Conservation (phyloP, 2,888 invertebrate genomes). For the Sminthurinus aureus region DNA sequence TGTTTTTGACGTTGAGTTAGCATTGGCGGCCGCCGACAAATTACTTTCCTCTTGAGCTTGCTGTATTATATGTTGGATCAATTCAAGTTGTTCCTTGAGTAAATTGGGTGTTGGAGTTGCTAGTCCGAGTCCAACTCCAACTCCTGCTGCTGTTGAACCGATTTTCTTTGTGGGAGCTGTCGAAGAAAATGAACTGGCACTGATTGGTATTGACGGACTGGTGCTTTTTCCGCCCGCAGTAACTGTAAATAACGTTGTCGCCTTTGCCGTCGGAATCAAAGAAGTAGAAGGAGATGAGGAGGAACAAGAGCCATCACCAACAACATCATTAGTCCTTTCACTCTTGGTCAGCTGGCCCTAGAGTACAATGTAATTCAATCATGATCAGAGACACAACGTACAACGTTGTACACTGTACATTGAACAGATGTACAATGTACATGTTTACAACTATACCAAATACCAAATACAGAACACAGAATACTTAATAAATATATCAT, state of each 20-base stretch:
- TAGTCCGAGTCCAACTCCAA: background rate
- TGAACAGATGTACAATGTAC: too few species aligned
- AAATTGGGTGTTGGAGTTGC: constrained; percentile 27
- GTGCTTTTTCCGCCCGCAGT: constrained; percentile 24
- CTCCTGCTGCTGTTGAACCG: background rate
- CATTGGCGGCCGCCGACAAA: constrained; percentile 34
- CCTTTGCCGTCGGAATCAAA: background rate
- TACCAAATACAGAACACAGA: too few species aligned
- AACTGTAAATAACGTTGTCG: constrained; percentile 5
- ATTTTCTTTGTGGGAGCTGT: constrained; percentile 13
- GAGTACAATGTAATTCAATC: constrained; percentile 38
- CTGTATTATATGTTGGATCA: constrained; percentile 80
- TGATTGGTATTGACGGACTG: constrained; percentile 46
- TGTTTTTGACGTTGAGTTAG: constrained; percentile 13
- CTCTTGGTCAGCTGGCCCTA: constrained; percentile 35
- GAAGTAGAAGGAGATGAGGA: background rate
- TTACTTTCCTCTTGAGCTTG: constrained; percentile 72
- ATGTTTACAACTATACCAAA: too few species aligned
- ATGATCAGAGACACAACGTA: background rate
- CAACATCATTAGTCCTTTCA: constrained; percentile 20
- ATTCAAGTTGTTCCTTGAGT: constrained; percentile 72
- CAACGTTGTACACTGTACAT: too few species aligned
- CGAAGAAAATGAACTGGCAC: constrained; percentile 22
- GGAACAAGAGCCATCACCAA: background rate
- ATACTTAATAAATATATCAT: too few species aligned